Evolutionary conservation across 1,140 invertebrate species (phyloP).

Genomic region (Trichonephila clavipes): DNA sequence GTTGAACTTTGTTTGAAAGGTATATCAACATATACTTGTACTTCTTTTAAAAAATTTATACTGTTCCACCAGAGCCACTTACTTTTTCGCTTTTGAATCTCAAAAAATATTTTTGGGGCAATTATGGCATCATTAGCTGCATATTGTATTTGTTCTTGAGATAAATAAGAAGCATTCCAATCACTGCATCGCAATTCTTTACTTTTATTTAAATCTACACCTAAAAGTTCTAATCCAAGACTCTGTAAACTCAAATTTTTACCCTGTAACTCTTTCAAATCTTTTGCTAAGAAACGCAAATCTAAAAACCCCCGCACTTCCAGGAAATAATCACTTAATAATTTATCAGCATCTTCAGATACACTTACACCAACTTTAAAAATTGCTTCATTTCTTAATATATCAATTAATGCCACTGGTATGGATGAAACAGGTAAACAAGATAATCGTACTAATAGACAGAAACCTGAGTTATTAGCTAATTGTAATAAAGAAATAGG

Average conservation of each 20-base stretch:
- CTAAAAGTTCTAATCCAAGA: constrained; percentile 79
- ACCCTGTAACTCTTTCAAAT: constrained; percentile 78
- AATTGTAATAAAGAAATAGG: constrained; percentile 86
- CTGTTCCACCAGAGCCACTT: neutral
- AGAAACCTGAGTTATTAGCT: constrained; percentile 84
- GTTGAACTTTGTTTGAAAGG: constrained; percentile 28
- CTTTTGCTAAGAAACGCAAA: constrained; percentile 85
- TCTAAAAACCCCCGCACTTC: constrained; percentile 86
- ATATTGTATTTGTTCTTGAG: constrained; percentile 85
- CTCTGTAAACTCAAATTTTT: constrained; percentile 77
- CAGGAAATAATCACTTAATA: constrained; percentile 86
- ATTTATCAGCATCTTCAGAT: constrained; percentile 86
- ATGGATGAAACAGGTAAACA: constrained; percentile 82
- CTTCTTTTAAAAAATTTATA: constrained; percentile 43
- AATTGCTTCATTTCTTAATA: constrained; percentile 83
- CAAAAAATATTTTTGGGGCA: constrained; percentile 86
- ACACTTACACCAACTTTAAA: constrained; percentile 90
- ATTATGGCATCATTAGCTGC: constrained; percentile 88
- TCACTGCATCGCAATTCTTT: constrained; percentile 86
- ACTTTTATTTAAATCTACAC: constrained; percentile 86
- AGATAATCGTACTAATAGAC: constrained; percentile 84
- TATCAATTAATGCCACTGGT: constrained; percentile 83
- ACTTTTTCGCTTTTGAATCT: constrained; percentile 73
- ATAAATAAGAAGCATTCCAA: constrained; percentile 87
- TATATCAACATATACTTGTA: constrained; percentile 25